These are phyloP conservation scores for Platichthys flesus DNA, from an alignment of 2,113 vertebrate genomes.

Conservation along the genomic window DNA sequence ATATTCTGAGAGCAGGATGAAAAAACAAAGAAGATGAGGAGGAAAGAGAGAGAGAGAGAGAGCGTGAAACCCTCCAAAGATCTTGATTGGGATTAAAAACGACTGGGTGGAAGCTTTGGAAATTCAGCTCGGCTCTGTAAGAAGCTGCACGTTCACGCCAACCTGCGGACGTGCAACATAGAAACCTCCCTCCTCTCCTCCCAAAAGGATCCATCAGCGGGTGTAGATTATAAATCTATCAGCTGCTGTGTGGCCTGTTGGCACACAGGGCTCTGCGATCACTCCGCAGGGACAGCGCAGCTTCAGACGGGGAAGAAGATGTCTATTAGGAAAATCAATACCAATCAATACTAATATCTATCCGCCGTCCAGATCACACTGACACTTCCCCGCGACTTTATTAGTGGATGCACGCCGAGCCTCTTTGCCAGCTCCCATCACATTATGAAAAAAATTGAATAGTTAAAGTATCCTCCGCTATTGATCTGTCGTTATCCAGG, in stretches of 20 bases:
- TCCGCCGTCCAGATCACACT: constrained; percentile 41
- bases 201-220: constrained; percentile 5
- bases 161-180: background rate
- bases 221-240: constrained; percentile 36
- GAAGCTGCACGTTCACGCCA: constrained; percentile 41
- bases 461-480: constrained; percentile 40
- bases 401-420: constrained; percentile 29
- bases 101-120: constrained; percentile 10
- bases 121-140: constrained; percentile 41
- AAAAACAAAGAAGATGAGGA: constrained; percentile 38
- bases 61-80: constrained; percentile 41
- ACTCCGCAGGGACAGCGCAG: constrained; percentile 21
- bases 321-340: constrained; percentile 70
- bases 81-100: constrained; percentile 58
- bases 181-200: constrained; percentile 1
- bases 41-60: background rate
- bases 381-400: constrained; percentile 44
- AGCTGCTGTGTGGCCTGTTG: background rate
- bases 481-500: constrained; percentile 54
- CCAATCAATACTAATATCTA: constrained; percentile 69
- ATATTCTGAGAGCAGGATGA: constrained; percentile 24
- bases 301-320: constrained; percentile 41
- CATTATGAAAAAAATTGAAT: constrained; percentile 52
- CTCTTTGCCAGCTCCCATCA: constrained; percentile 15
- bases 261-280: constrained; percentile 18